Conservation (phyloP, 2,888 invertebrate species). For the Leptinotarsa haldemani region DNA sequence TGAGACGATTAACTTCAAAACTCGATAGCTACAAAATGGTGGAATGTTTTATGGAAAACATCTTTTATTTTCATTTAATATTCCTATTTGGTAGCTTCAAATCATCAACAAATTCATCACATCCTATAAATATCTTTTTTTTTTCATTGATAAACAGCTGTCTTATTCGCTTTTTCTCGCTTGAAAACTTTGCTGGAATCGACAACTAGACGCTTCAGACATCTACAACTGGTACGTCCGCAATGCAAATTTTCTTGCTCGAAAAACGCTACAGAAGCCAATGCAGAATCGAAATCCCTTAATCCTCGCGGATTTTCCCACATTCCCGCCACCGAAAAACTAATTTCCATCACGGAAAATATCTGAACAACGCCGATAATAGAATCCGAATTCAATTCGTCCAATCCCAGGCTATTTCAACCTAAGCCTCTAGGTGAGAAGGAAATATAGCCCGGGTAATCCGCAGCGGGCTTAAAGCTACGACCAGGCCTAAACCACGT, state of each 20-base stretch:
- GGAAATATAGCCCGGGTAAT: conserved; percentile 28
- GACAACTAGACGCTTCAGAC: background rate
- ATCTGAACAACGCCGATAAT: conserved; percentile 17
- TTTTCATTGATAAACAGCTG: too few species aligned
- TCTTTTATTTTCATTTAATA: too few species aligned
- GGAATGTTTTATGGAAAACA: too few species aligned
- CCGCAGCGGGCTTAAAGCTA: background rate
- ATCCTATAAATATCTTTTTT: too few species aligned
- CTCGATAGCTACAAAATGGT: too few species aligned
- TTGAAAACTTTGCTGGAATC: background rate
- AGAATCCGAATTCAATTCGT: conserved; percentile 25
- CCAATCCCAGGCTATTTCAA: background rate
- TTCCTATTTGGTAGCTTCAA: too few species aligned
- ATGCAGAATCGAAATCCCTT: background rate
- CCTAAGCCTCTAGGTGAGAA: conserved; percentile 3
- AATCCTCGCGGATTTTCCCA: background rate
- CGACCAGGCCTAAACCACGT: background rate
- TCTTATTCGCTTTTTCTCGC: too few species aligned
- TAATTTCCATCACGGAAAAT: conserved; percentile 9
- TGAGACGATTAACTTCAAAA: too few species aligned
- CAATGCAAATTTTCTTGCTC: too few species aligned
- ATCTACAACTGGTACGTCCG: too few species aligned
- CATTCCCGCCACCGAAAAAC: conserved; percentile 3
- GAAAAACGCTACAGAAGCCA: background rate
- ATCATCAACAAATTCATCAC: too few species aligned